Conservation (phyloP, 2,888 invertebrate species). For the Panzeria rudis region DNA sequence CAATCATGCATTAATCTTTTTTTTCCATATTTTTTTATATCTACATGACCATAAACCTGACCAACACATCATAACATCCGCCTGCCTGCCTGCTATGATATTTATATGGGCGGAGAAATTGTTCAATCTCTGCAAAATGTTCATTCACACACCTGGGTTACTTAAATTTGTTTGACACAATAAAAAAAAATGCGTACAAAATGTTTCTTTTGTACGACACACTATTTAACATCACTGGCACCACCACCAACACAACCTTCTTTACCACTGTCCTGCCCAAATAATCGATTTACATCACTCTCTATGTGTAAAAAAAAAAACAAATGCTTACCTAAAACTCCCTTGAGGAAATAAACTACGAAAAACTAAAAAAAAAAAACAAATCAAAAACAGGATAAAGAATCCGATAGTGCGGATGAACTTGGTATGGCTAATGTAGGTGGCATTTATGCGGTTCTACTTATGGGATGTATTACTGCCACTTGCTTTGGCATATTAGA, state of each 20-base stretch:
- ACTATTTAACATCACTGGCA: constrained; percentile 15
- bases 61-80: constrained; percentile 34
- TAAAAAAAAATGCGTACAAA: constrained; percentile 18
- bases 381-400: constrained; percentile 74
- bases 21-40: constrained; percentile 20
- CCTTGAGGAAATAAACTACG: constrained; percentile 17
- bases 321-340: constrained; percentile 40
- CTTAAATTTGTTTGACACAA: constrained; percentile 22
- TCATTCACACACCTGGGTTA: constrained; percentile 39
- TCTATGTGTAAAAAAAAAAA: constrained; percentile 6
- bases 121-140: constrained; percentile 36
- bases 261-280: background rate
- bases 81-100: constrained; percentile 28
- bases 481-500: constrained; percentile 81
- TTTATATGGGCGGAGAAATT: background rate
- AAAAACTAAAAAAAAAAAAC: constrained; percentile 10
- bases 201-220: constrained; percentile 5
- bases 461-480: constrained; percentile 84
- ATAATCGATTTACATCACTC: constrained; percentile 18
- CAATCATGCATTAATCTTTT: constrained; percentile 33
- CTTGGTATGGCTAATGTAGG: constrained; percentile 88
- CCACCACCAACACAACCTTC: background rate
- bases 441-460: constrained; percentile 87
- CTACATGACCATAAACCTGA: constrained; percentile 36
- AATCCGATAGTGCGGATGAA: constrained; percentile 83